A percentile compares a stretch with the other conserved stretches of the same genome.
These are phyloP conservation scores for Drosophila quadrilineata DNA, from an alignment of 1,140 invertebrate species.

Conservation along the genomic window DNA sequence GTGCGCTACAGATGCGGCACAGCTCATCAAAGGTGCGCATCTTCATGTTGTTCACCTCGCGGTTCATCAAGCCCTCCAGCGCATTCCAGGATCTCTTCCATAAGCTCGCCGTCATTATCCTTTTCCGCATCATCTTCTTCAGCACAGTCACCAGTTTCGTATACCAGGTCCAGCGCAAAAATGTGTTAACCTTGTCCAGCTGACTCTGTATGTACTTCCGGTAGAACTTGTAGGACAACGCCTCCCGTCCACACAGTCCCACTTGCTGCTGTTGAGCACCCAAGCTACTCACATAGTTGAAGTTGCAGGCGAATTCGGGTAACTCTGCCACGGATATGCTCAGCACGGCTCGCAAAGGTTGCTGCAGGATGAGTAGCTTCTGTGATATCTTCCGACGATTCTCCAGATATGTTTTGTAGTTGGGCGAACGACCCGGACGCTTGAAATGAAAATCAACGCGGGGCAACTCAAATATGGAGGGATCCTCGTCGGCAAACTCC, in stretches of 20 bases:
- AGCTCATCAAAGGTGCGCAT: conserved; percentile 83
- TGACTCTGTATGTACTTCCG: conserved; percentile 72
- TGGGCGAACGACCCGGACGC: conserved; percentile 83
- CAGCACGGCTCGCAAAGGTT: conserved; percentile 84
- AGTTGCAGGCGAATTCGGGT: conserved; percentile 68
- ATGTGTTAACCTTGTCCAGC: conserved; percentile 78
- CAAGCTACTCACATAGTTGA: conserved; percentile 81
- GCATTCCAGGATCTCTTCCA: conserved; percentile 70
- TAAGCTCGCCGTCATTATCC: conserved; percentile 45
- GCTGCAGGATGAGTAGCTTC: conserved; percentile 84
- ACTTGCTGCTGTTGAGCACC: conserved; percentile 79
- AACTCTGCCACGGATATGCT: conserved; percentile 83
- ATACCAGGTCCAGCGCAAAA: conserved; percentile 81
- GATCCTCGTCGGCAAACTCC: conserved; percentile 64
- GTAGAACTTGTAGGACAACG: conserved; percentile 70
- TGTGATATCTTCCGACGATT: conserved; percentile 83
- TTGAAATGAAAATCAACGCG: conserved; percentile 49
- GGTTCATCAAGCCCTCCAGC: conserved; percentile 81
- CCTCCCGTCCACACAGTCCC: conserved; percentile 71
- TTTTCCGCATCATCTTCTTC: conserved; percentile 72
- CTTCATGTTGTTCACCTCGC: conserved; percentile 83
- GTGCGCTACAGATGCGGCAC: conserved; percentile 80
- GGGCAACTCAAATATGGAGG: conserved; percentile 50
- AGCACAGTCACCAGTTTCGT: conserved; percentile 78
- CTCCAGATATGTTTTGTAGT: conserved; percentile 83